Evolutionary conservation across 2,888 invertebrate genomes (phyloP).

Genomic region (Xylota sylvarum): DNA sequence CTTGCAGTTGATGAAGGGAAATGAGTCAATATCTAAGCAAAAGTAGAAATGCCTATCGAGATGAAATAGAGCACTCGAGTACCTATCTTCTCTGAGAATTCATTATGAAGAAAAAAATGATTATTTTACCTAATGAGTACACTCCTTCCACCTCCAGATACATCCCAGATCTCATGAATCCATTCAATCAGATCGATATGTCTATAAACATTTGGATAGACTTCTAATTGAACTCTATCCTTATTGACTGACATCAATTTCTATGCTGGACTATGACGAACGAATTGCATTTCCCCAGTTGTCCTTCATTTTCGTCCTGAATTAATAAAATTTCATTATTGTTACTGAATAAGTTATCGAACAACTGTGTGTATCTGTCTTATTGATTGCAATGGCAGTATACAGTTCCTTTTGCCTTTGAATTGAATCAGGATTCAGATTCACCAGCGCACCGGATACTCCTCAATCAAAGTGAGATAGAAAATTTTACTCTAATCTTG

Average conservation of each 20-base stretch:
- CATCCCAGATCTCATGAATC: too few species aligned
- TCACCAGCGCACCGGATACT: not conserved
- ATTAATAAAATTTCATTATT: constrained; percentile 66
- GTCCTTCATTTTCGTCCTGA: constrained; percentile 38
- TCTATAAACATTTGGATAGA: constrained; percentile 24
- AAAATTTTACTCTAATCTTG: constrained; percentile 45
- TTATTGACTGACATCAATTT: not conserved
- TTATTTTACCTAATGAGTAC: too few species aligned
- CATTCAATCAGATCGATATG: not conserved
- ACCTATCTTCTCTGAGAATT: too few species aligned
- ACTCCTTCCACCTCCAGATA: too few species aligned
- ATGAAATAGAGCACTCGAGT: too few species aligned
- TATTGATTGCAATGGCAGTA: constrained; percentile 38
- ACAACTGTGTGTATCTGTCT: constrained; percentile 20
- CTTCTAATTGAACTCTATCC: constrained; percentile 23
- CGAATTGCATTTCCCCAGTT: not conserved
- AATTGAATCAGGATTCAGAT: constrained; percentile 1
- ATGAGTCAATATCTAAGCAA: not conserved
- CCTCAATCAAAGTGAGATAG: constrained; percentile 19
- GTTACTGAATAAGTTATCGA: constrained; percentile 56
- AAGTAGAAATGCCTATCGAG: too few species aligned
- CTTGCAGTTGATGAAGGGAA: too few species aligned
- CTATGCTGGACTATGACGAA: constrained; percentile 22
- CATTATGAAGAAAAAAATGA: too few species aligned
- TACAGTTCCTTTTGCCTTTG: constrained; percentile 21